phyloP scores from a whole-genome alignment of 2,113 vertebrate genomes.

The Cyanoliseus patagonus region DNA sequence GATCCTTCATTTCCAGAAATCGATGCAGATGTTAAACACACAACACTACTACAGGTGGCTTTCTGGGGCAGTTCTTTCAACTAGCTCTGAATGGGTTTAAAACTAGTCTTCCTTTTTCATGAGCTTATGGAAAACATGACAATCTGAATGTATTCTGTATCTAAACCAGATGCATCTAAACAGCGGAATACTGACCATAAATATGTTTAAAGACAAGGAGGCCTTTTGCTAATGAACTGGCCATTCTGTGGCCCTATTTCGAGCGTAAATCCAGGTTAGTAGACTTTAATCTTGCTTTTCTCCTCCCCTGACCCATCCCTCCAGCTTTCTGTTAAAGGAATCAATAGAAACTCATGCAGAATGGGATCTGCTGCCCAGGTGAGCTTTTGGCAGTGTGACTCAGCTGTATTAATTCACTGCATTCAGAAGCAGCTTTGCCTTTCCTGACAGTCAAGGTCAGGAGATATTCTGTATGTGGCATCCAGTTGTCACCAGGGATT shows the following conservation, averaged over 20 bases:
- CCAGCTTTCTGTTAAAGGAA: not conserved
- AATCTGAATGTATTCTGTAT: not conserved
- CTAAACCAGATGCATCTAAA: not conserved
- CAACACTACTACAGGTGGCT: not conserved
- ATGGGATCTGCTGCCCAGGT: not conserved
- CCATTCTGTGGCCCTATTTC: not conserved
- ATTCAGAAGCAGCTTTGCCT: not conserved
- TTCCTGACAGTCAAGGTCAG: not conserved
- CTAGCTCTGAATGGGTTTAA: not conserved
- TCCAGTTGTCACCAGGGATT: not conserved
- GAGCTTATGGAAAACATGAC: not conserved
- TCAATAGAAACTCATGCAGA: not conserved
- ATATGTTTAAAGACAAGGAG: not conserved
- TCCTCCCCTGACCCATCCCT: not conserved
- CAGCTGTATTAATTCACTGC: not conserved
- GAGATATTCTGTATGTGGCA: not conserved
- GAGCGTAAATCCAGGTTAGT: not conserved
- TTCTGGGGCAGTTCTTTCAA: not conserved
- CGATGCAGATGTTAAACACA: rapidly evolving
- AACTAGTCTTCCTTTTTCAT: not conserved
- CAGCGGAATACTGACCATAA: not conserved
- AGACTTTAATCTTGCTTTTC: not conserved
- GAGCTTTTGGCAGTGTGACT: not conserved
- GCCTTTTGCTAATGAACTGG: not conserved
- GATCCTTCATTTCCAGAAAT: not conserved